Percentiles rank a stretch among this genome's conserved stretches.
Conservation (phyloP, 2,888 invertebrate species). For the Temnothorax rugatulus region DNA sequence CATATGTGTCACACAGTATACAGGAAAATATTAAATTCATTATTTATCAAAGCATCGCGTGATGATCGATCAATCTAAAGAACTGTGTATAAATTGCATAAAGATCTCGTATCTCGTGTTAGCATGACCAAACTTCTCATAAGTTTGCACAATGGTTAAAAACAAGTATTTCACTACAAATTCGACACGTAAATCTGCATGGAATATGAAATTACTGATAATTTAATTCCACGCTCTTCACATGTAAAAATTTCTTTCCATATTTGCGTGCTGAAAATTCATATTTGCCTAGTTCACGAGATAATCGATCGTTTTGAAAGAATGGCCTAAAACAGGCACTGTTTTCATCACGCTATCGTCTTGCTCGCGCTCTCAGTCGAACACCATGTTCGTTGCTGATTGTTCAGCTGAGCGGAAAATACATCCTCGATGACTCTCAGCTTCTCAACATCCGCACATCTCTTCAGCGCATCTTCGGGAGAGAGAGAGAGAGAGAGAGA, state of each 20-base stretch:
- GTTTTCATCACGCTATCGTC: neutral
- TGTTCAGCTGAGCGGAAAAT: neutral
- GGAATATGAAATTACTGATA: neutral
- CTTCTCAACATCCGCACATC: neutral
- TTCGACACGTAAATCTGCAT: neutral
- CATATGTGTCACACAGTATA: neutral
- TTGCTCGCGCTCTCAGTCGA: neutral
- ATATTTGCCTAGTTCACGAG: neutral
- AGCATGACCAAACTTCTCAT: neutral
- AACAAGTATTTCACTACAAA: neutral
- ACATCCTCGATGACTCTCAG: constrained; percentile 4
- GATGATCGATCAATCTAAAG: neutral
- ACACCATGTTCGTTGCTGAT: neutral
- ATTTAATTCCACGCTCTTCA: neutral
- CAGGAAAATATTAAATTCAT: neutral
- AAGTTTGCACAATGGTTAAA: neutral
- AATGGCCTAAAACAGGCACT: neutral
- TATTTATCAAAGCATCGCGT: neutral
- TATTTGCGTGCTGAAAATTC: constrained; percentile 1
- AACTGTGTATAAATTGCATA: neutral
- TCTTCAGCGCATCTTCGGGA: neutral
- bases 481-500: neutral
- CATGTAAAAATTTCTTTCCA: neutral
- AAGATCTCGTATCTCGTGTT: neutral
- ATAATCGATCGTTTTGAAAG: constrained; percentile 4